Evolutionary conservation across 2,888 invertebrate genomes (phyloP), one percentile per base, ranked within the genome.

Genomic region (Malacosoma neustria): DNA sequence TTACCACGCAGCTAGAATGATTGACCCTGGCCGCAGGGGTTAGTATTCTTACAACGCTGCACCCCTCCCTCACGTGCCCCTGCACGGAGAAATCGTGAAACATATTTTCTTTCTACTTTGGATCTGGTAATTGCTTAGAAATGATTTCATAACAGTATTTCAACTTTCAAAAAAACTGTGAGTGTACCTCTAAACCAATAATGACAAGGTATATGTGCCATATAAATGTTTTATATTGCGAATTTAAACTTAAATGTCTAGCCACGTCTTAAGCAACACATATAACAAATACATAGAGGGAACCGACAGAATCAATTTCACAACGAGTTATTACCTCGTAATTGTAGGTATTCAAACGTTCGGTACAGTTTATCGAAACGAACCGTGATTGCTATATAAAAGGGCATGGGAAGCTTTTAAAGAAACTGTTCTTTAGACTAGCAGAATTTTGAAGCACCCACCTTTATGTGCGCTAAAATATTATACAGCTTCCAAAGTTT

Each of bases 341-440:
- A 72, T 73, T 72, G 68, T 64, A 59, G 47, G 65, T 65, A 71
- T 72, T 72, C 65, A 65, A 64, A 62, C 56, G 57, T 58, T 57
- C 56, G 62, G 57, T 69, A 67, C 72, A 74, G 60, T 73, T 71
- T 62, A 64, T 58, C 54, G 57, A 60, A 63, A 58, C 60, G 48
- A 47, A 48, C 57, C 54, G 59, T 59, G 71, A 75, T 73, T 73
- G 67, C 65, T 69, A 65, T 60, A 67, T 72, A 74, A 74, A 74
- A 64, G 59, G 52, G 48, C 45, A 44, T 38, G 33, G 36, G 51
- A 51, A 57, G 52, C 56, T 61, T 52, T 49, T 45, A 43, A 57
- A 63, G 58, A 56, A 55, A 59, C 57, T 49, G 45, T 63, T 54
- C 59, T 60, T 62, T 57, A 42, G 48, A 46, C 22, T 22, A 9